These are phyloP conservation scores for Labeo catla DNA, from an alignment of 2,113 vertebrate species.

Conservation along the genomic window DNA sequence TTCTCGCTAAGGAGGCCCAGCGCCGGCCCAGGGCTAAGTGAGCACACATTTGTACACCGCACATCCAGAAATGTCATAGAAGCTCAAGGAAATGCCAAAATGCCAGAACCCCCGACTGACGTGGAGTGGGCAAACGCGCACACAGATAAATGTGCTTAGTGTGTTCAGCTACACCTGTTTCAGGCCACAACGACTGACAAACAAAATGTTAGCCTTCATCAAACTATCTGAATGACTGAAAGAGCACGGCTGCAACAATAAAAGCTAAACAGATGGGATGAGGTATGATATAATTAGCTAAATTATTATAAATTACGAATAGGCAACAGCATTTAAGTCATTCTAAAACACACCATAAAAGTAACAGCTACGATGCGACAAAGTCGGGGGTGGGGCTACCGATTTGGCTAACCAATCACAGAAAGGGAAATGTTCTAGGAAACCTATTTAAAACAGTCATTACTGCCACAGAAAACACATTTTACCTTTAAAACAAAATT, in stretches of 20 bases:
- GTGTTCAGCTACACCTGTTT: slow-evolving; percentile 17
- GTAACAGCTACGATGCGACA: background rate
- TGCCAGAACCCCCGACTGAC: slow-evolving; percentile 36
- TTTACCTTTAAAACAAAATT: background rate
- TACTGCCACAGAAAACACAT: background rate
- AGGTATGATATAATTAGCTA: background rate
- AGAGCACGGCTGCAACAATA: background rate
- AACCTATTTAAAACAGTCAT: background rate
- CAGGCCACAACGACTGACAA: slow-evolving; percentile 23
- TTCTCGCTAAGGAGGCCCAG: slow-evolving; percentile 21
- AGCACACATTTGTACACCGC: slow-evolving; percentile 7
- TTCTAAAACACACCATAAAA: background rate
- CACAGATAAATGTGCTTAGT: slow-evolving; percentile 31
- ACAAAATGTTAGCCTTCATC: slow-evolving; percentile 49
- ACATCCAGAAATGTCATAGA: slow-evolving; percentile 57
- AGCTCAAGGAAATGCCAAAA: slow-evolving; percentile 54
- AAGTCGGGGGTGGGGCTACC: background rate
- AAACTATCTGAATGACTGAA: slow-evolving; percentile 20
- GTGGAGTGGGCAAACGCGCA: slow-evolving; percentile 14
- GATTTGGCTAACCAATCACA: background rate
- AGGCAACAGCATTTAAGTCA: background rate
- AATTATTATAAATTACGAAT: background rate
- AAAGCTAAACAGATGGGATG: background rate
- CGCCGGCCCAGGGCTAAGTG: background rate
- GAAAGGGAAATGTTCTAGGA: background rate